Percentiles rank a stretch among this genome's conserved stretches.
These are phyloP conservation scores for Cryptoblepharus egeriae DNA, from an alignment of 2,797 vertebrate species.

Conservation along the genomic window DNA sequence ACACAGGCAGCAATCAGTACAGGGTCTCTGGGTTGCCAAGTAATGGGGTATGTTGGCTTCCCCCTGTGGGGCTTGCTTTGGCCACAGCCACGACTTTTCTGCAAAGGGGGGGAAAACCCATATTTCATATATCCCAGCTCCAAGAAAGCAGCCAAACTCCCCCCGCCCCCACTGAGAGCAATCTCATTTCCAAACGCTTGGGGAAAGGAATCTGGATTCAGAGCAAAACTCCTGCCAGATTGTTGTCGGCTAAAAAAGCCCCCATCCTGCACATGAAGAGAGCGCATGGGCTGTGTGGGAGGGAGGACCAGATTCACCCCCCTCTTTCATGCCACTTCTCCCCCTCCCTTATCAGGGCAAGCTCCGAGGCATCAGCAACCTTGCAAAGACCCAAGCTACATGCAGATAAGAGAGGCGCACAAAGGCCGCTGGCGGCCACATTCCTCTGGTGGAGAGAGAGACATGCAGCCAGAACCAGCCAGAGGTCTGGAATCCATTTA, in stretches of 20 bases:
- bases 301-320: background rate
- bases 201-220: background rate
- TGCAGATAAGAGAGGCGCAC: background rate
- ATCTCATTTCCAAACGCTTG: constrained; percentile 38
- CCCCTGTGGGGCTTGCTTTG: background rate
- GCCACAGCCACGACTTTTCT: background rate
- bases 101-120: background rate
- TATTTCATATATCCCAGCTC: constrained; percentile 10
- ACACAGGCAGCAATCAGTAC: background rate
- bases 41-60: background rate
- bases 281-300: background rate
- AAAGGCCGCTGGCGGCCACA: constrained; percentile 37
- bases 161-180: background rate
- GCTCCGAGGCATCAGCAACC: background rate
- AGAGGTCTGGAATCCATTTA: background rate
- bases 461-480: constrained; percentile 55
- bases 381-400: constrained; percentile 25
- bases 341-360: background rate
- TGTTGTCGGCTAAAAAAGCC: constrained; percentile 20
- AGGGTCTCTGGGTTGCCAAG: background rate
- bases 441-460: constrained; percentile 46
- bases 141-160: constrained; percentile 32
- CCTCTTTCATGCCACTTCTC: background rate
- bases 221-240: background rate
- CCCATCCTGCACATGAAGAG: background rate